Percentiles rank a stretch among this genome's conserved stretches.
These are phyloP conservation scores for Cyclophora albipunctata DNA, from an alignment of 2,888 invertebrate species.

Conservation along the genomic window DNA sequence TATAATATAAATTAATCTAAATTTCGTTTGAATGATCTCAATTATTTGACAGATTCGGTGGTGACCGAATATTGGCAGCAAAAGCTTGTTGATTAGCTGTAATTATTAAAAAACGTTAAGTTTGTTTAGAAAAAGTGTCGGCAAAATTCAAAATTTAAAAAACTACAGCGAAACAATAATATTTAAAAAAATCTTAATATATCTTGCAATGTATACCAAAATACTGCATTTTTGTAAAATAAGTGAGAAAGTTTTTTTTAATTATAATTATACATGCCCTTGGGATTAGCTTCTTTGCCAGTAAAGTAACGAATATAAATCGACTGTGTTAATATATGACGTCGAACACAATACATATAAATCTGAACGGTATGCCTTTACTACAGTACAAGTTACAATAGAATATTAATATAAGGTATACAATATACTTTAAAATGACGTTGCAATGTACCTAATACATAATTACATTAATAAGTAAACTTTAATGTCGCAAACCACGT, in stretches of 20 bases:
- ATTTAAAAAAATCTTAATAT: slow-evolving; percentile 25
- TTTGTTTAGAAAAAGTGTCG: slow-evolving; percentile 68
- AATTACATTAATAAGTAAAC: background rate
- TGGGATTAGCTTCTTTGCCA: slow-evolving; percentile 55
- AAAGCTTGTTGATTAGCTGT: slow-evolving; percentile 58
- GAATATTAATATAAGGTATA: slow-evolving; percentile 58
- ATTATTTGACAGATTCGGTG: slow-evolving; percentile 56
- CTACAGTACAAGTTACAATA: slow-evolving; percentile 74
- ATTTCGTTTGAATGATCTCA: slow-evolving; percentile 58
- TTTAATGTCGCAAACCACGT: slow-evolving; percentile 10
- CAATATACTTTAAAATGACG: slow-evolving; percentile 44
- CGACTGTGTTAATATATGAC: slow-evolving; percentile 67
- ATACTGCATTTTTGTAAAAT: slow-evolving; percentile 72
- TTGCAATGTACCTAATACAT: slow-evolving; percentile 17
- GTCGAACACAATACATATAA: slow-evolving; percentile 50
- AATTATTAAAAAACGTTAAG: slow-evolving; percentile 49
- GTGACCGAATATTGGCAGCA: slow-evolving; percentile 49
- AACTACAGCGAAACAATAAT: slow-evolving; percentile 57
- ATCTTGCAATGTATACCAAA: slow-evolving; percentile 74
- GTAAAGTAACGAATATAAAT: slow-evolving; percentile 49
- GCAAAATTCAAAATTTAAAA: slow-evolving; percentile 37
- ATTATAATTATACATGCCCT: slow-evolving; percentile 26
- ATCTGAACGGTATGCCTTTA: slow-evolving; percentile 72
- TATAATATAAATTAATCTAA: slow-evolving; percentile 37
- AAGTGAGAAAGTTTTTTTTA: slow-evolving; percentile 59